Evolutionary conservation across 1,140 invertebrate genomes (phyloP).

Genomic region (Meloidogyne chitwoodi): DNA sequence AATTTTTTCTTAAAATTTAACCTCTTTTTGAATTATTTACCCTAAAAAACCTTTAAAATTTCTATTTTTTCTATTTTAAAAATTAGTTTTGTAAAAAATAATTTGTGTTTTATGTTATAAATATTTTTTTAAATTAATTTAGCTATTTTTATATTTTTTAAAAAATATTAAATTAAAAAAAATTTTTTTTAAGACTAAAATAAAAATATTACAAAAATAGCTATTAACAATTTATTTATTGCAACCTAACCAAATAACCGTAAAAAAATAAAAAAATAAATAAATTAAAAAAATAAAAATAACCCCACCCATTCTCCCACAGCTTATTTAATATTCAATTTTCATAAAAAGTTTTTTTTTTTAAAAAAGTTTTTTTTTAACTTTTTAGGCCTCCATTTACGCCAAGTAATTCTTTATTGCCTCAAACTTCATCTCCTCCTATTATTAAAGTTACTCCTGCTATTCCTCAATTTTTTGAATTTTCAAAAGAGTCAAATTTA

Average conservation of each 20-base stretch:
- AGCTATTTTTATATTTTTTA: too few relatives aligned
- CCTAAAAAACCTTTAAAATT: too few relatives aligned
- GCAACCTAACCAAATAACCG: not conserved
- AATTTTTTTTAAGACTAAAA: not conserved
- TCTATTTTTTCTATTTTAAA: too few relatives aligned
- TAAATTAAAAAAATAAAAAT: not conserved
- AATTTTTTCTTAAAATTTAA: too few relatives aligned
- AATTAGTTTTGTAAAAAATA: too few relatives aligned
- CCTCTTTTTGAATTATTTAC: too few relatives aligned
- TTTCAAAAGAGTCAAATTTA: not conserved
- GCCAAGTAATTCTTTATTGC: conserved; percentile 12
- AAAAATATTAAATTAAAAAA: not conserved
- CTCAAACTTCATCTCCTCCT: not conserved
- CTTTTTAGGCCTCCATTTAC: conserved; percentile 14
- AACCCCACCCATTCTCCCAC: not conserved
- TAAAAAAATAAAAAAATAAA: not conserved
- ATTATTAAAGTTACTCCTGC: conserved; percentile 10
- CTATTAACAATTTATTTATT: not conserved
- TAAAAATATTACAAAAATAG: not conserved
- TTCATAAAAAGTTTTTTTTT: not conserved
- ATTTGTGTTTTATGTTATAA: too few relatives aligned
- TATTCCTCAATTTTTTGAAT: not conserved
- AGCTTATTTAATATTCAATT: conserved; percentile 10
- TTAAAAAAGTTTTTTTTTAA: not conserved
- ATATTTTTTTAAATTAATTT: too few relatives aligned